Conservation (phyloP, 2,888 invertebrate genomes). For the Hylaea fasciaria region DNA sequence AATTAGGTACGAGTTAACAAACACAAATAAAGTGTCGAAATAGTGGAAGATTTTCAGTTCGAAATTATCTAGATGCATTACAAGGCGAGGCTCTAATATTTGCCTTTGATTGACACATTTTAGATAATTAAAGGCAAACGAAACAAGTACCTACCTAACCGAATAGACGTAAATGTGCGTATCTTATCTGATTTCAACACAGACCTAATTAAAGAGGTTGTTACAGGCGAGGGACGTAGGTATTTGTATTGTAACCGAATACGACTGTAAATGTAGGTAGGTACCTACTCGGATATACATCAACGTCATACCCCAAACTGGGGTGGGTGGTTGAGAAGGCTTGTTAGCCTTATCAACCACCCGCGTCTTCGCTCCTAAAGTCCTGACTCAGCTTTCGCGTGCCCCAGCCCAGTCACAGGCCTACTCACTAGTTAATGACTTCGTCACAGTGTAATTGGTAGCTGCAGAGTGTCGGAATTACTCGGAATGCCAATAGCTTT, state of each 20-base stretch:
- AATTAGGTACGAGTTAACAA: no score
- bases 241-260: conserved; percentile 32
- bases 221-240: conserved; percentile 21
- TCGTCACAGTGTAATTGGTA: conserved; percentile 13
- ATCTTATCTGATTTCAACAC: conserved; percentile 25
- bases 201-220: conserved; percentile 28
- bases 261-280: conserved; percentile 14
- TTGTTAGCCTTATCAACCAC: conserved; percentile 40
- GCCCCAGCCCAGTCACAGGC: conserved; percentile 30
- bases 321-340: conserved; percentile 37
- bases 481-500: conserved; percentile 29
- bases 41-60: conserved; percentile 20
- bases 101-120: not conserved
- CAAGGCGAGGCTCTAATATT: conserved; percentile 19
- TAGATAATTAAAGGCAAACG: not conserved
- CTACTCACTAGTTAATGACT: not conserved
- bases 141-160: conserved; percentile 7
- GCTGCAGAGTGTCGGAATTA: conserved; percentile 11
- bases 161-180: conserved; percentile 8
- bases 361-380: conserved; percentile 35
- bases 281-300: conserved; percentile 29
- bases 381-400: conserved; percentile 53
- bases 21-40: not conserved
- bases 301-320: conserved; percentile 31
- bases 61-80: not conserved